Percentiles rank a stretch among this genome's conserved stretches.
Conservation (phyloP, 2,888 invertebrate genomes). For the Salpingus planirostris region DNA sequence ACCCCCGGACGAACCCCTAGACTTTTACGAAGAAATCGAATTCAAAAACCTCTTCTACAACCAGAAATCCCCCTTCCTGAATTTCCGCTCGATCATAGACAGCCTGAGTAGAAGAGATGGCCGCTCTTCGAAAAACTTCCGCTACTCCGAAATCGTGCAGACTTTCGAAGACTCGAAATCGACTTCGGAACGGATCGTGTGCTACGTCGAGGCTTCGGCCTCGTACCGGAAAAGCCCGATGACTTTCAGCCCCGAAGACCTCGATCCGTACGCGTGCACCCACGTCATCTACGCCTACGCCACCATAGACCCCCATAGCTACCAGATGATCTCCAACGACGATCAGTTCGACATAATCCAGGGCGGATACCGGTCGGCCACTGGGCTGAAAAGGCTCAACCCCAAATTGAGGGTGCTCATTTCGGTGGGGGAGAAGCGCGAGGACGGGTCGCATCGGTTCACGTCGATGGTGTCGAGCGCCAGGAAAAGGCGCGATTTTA, state of each 20-base stretch:
- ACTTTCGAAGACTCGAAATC: conserved; percentile 4
- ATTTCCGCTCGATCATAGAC: conserved; percentile 22
- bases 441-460: conserved; percentile 54
- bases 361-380: conserved; percentile 67
- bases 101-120: conserved; percentile 31
- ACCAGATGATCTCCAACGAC: conserved; percentile 54
- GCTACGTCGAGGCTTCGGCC: conserved; percentile 61
- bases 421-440: conserved; percentile 60
- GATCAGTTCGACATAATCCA: conserved; percentile 63
- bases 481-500: conserved; percentile 48
- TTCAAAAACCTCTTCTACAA: neutral
- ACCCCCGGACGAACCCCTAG: conserved; percentile 35
- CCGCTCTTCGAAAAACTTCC: conserved; percentile 27
- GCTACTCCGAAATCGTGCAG: conserved; percentile 12
- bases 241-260: conserved; percentile 53
- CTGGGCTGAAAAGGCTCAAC: conserved; percentile 57
- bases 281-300: conserved; percentile 69
- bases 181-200: conserved; percentile 47
- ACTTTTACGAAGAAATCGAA: conserved; percentile 11
- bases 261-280: conserved; percentile 60
- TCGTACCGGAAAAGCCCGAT: conserved; percentile 59
- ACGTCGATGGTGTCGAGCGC: conserved; percentile 53
- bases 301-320: conserved; percentile 56
- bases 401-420: conserved; percentile 61
- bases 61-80: conserved; percentile 19